phyloP scores from a whole-genome alignment of 1,140 invertebrate species.

The Brachionus rubens region DNA sequence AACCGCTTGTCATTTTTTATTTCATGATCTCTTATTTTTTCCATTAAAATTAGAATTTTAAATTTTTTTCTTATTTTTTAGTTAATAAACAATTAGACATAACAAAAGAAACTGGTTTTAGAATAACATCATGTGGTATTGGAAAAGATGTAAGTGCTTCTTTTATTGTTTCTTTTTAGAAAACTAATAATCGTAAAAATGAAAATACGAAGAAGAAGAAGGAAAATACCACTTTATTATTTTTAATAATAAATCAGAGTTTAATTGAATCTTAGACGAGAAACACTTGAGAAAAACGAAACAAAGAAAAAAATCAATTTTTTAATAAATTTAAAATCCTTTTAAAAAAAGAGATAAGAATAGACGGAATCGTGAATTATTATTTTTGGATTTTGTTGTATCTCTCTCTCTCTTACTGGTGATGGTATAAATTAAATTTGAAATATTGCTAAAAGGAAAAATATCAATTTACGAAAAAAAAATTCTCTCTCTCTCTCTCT shows the following conservation, averaged over 20 bases:
- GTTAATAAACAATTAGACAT: not conserved
- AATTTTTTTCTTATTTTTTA: not conserved
- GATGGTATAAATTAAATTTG: not conserved
- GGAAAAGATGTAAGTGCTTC: conserved; percentile 3
- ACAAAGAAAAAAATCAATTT: no score
- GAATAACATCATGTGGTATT: conserved; percentile 15
- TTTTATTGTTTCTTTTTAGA: not conserved
- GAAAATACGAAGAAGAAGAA: no score
- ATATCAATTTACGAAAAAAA: not conserved
- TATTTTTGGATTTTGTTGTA: no score
- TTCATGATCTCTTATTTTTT: not conserved
- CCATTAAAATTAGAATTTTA: not conserved
- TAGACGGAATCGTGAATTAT: not conserved
- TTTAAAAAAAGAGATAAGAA: no score
- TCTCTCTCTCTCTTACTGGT: not conserved
- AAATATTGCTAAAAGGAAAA: not conserved
- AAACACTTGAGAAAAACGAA: no score
- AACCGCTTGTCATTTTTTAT: no score
- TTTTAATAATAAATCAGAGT: no score
- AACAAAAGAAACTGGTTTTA: not conserved
- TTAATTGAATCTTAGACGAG: no score
- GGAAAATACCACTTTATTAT: no score
- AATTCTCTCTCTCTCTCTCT: no score
- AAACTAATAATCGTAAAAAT: no score
- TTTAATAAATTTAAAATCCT: no score